Conservation (phyloP, 2,797 vertebrate genomes). For the Oreonectes daqikongensis region DNA sequence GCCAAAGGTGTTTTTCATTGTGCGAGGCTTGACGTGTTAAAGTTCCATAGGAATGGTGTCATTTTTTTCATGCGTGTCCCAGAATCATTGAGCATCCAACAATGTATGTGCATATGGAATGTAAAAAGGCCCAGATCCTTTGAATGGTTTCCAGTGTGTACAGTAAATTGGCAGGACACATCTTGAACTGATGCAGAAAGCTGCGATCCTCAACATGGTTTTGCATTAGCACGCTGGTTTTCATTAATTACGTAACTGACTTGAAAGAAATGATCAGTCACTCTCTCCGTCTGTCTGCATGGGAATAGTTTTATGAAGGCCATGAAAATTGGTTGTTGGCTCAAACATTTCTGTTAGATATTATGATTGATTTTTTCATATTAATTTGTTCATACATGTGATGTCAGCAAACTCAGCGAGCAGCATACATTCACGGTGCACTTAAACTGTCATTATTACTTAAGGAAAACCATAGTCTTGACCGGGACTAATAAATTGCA, state of each 20-base stretch:
- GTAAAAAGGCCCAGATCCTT: slow-evolving; percentile 55
- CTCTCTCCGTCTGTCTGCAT: slow-evolving; percentile 41
- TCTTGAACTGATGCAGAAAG: slow-evolving; percentile 62
- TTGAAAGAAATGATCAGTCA: slow-evolving; percentile 50
- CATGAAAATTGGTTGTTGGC: slow-evolving; percentile 17
- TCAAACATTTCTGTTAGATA: slow-evolving; percentile 23
- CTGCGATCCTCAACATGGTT: slow-evolving; percentile 55
- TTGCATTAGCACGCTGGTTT: slow-evolving; percentile 50
- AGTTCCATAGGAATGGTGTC: slow-evolving; percentile 47
- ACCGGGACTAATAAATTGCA: background rate
- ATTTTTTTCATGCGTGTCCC: slow-evolving; percentile 39
- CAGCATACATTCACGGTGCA: background rate
- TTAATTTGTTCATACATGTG: slow-evolving; percentile 26
- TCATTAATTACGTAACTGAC: slow-evolving; percentile 58
- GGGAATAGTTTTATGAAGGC: slow-evolving; percentile 48
- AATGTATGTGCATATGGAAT: slow-evolving; percentile 47
- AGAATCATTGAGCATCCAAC: slow-evolving; percentile 36
- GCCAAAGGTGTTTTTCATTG: slow-evolving; percentile 8
- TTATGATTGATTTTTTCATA: background rate
- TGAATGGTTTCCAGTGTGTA: slow-evolving; percentile 58
- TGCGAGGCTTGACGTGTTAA: slow-evolving; percentile 15
- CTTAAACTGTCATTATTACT: slow-evolving; percentile 37
- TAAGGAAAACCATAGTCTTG: background rate
- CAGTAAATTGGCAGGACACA: slow-evolving; percentile 60
- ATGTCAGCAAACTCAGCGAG: background rate